Evolutionary conservation across 2,888 invertebrate genomes (phyloP).

Genomic region (Beris chalybata): DNA sequence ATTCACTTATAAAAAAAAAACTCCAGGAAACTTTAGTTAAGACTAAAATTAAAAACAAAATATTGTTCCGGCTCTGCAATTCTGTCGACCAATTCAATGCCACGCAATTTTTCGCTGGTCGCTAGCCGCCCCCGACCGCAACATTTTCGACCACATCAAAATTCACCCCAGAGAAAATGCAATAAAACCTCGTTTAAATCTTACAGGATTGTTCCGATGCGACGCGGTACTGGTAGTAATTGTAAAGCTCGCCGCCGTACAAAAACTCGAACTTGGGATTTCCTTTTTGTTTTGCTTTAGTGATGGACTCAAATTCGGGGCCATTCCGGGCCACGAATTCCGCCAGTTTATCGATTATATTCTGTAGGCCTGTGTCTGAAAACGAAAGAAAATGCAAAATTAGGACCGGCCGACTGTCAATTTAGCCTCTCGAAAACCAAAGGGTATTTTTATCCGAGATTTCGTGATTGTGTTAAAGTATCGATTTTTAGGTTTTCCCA

Average conservation of each 20-base stretch:
- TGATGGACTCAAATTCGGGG: constrained; percentile 99
- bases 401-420: not conserved
- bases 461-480: not conserved
- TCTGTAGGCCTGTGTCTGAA: constrained; percentile 86
- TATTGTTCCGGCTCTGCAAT: too few relatives aligned
- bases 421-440: not conserved
- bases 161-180: not conserved
- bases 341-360: constrained; percentile 97
- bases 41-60: too few relatives aligned
- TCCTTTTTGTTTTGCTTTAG: constrained; percentile 96
- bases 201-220: constrained; percentile 92
- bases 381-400: constrained; percentile 8
- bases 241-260: constrained; percentile 93
- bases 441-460: not conserved
- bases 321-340: constrained; percentile 99
- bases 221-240: constrained; percentile 96
- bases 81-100: too few relatives aligned
- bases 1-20: too few relatives aligned
- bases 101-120: too few relatives aligned
- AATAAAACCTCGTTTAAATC: constrained; percentile 45
- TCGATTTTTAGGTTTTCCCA: constrained; percentile 13
- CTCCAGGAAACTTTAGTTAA: too few relatives aligned
- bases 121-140: too few relatives aligned
- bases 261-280: constrained; percentile 97
- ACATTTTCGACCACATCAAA: too few relatives aligned